These are phyloP conservation scores for Nerophis ophidion DNA, from an alignment of 2,113 vertebrate genomes.

Conservation along the genomic window DNA sequence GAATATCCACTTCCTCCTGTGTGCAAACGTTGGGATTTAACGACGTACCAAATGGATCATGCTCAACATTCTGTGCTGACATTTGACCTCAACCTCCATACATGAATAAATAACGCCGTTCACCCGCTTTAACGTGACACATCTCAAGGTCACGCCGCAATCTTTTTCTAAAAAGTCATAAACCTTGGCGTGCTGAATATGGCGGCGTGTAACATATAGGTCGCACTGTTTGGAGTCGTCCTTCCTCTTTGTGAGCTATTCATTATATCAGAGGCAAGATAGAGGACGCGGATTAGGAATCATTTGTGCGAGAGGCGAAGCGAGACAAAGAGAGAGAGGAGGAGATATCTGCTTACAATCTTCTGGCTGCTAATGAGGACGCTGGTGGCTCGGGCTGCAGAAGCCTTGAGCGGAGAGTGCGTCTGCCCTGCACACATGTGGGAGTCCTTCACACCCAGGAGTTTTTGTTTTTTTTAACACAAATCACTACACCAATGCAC, in stretches of 20 bases:
- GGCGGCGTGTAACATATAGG: neutral
- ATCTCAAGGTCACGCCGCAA: constrained; percentile 20
- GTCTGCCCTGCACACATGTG: neutral
- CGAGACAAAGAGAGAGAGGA: constrained; percentile 19
- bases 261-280: constrained; percentile 20
- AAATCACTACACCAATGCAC: constrained; percentile 10
- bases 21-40: neutral
- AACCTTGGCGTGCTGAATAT: neutral
- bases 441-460: constrained; percentile 21
- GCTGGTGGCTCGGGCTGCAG: constrained; percentile 33
- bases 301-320: constrained; percentile 36
- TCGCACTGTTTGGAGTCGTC: constrained; percentile 4
- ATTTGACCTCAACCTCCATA: constrained; percentile 10
- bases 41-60: constrained; percentile 6
- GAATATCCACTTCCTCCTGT: neutral
- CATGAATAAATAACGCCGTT: constrained; percentile 28
- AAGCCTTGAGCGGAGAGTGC: constrained; percentile 40
- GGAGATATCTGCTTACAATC: constrained; percentile 44
- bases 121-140: constrained; percentile 7
- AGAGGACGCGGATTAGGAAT: constrained; percentile 39
- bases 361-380: constrained; percentile 59
- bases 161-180: neutral
- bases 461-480: constrained; percentile 2
- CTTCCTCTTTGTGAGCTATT: constrained; percentile 4
- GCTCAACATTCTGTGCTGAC: constrained; percentile 1